These are phyloP conservation scores for Akabosia matsudoensis DNA, from an alignment of 1,140 invertebrate genomes.

Conservation along the genomic window DNA sequence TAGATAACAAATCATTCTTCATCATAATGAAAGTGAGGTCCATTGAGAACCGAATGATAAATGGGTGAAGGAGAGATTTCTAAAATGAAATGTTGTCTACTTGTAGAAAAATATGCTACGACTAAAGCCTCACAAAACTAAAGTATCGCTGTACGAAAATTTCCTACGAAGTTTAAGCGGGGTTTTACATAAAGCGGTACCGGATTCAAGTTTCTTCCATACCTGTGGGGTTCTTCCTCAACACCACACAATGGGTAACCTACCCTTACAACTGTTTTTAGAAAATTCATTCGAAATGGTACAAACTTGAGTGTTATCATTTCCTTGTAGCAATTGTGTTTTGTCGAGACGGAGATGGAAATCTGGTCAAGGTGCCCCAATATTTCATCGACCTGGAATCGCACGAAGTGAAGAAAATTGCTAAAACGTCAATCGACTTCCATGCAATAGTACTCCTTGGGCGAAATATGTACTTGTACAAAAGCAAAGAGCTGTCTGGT, in stretches of 20 bases:
- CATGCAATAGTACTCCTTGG: constrained; percentile 51
- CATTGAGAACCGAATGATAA: constrained; percentile 43
- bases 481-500: background rate
- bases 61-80: no score
- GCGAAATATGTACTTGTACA: constrained; percentile 49
- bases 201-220: constrained; percentile 45
- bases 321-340: constrained; percentile 36
- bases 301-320: background rate
- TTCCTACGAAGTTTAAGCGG: constrained; percentile 40
- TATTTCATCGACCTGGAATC: constrained; percentile 52
- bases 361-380: constrained; percentile 26
- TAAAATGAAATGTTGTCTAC: constrained; percentile 46
- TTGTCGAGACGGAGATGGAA: constrained; percentile 23
- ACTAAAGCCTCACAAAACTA: background rate
- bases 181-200: constrained; percentile 8
- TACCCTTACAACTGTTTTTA: no score
- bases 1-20: constrained; percentile 50
- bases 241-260: constrained; percentile 52
- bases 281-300: no score
- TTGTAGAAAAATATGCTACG: background rate
- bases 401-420: constrained; percentile 32
- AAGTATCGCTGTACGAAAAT: constrained; percentile 12
- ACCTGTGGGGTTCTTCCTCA: constrained; percentile 59
- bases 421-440: background rate
- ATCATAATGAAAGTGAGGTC: constrained; percentile 54